Percentiles rank a stretch among this genome's conserved stretches.
These are phyloP conservation scores for Hipposideros larvatus DNA, from an alignment of 2,797 vertebrate species.

Conservation along the genomic window DNA sequence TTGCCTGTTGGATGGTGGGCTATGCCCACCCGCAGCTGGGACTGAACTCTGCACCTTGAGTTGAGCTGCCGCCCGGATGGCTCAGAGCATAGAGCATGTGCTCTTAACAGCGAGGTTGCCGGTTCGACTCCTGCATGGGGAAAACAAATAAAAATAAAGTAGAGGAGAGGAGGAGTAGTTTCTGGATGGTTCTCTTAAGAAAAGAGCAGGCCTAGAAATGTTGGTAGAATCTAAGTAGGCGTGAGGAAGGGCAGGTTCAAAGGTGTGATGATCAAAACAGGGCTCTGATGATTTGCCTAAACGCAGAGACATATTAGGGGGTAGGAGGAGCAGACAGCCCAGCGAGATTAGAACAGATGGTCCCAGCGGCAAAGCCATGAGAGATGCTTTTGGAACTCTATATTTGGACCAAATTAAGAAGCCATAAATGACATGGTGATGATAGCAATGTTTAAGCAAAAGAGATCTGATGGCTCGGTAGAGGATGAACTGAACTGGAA, in stretches of 20 bases:
- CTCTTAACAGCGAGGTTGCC: no score
- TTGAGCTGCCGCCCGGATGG: no score
- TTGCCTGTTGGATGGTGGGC: no score
- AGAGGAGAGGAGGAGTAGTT: not conserved
- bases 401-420: not conserved
- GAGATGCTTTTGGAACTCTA: not conserved
- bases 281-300: not conserved
- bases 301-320: not conserved
- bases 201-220: not conserved
- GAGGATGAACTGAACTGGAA: not conserved
- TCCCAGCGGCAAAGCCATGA: not conserved
- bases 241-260: not conserved
- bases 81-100: no score
- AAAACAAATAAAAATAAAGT: not conserved
- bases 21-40: no score
- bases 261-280: not conserved
- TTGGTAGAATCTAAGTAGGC: not conserved
- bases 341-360: not conserved
- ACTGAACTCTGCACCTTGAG: no score
- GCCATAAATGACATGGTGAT: not conserved
- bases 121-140: not conserved
- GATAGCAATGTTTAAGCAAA: not conserved
- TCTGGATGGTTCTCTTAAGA: not conserved
- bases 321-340: not conserved
- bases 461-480: not conserved